Evolutionary conservation across 37 sponge, comb jelly and placozoan genomes (phyloP), one percentile per base, ranked within the genome.

Genomic region (Aphrocallistes beatrix): DNA sequence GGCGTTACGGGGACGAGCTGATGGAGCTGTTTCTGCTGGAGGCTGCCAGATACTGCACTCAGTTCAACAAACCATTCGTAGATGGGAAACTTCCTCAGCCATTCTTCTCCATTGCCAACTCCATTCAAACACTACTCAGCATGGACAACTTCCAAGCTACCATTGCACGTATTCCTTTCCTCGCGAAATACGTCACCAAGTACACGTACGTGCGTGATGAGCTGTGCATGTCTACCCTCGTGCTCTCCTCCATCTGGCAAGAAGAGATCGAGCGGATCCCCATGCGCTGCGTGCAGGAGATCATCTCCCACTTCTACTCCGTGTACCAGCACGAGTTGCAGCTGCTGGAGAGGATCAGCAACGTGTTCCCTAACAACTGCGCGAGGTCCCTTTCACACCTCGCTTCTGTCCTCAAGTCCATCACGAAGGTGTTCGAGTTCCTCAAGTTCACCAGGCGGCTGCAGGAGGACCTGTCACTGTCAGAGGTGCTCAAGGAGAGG

Each of bases 131-230:
- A 13, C 75, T 60, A 6, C 75, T 60, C 25, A 30, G 10, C n/a
- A 60, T 60, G 75, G n/a, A 30, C 34, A 30, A 60, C 1, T 60
- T 60, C 34, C 28, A 60, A 30, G 10, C 75, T 13, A 60, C 75
- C 21, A 13, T 60, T 25, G 75, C 21, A 6, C 10, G 75, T 25
- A 19, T 60, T 19, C 75, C 75, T 60, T 30, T 60, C 17, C 75
- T 60, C 75, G 75, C 75, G 75, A 60, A 60, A 60, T 60, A 60
- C n/a, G n/a, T 60, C 75, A 60, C 75, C 34, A 60, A 60, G 75
- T 60, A 60, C 34, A 60, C 75, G 3, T 60, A 60, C 21, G 75
- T 32, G 75, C 75, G 75, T 13, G 75, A 60, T 60, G 75, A 60
- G 34, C 75, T 60, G 75, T 60, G 75, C 34, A 60, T 60, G 75